A percentile compares a stretch with the other conserved stretches of the same genome.
These are phyloP conservation scores for Hyposmocoma kahamanoa DNA, from an alignment of 1,140 invertebrate species.

Conservation along the genomic window DNA sequence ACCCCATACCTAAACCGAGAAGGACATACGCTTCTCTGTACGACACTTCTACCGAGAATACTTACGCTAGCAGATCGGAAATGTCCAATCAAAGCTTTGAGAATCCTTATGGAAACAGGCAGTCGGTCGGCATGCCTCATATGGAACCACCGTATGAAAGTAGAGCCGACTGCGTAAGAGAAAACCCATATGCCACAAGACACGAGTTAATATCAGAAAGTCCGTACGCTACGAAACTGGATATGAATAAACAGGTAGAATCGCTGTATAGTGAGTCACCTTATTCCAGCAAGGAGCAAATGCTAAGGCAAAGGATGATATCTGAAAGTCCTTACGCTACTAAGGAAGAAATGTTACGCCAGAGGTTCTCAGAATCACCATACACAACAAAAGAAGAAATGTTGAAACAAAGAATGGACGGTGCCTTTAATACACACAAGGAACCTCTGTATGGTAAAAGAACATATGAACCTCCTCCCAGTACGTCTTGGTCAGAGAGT, in stretches of 20 bases:
- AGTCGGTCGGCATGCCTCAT: constrained; percentile 49
- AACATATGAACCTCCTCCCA: constrained; percentile 59
- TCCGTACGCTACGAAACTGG: constrained; percentile 56
- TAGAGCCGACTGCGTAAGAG: constrained; percentile 22
- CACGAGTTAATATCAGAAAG: constrained; percentile 44
- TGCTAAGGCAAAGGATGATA: constrained; percentile 54
- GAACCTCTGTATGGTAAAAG: constrained; percentile 59
- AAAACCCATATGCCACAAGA: constrained; percentile 23
- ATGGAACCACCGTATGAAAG: constrained; percentile 50
- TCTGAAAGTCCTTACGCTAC: constrained; percentile 65
- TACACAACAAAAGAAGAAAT: constrained; percentile 67
- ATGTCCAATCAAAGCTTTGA: constrained; percentile 57
- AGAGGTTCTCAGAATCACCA: constrained; percentile 66
- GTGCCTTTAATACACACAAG: constrained; percentile 34
- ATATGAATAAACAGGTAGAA: constrained; percentile 44
- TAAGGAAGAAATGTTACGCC: constrained; percentile 67
- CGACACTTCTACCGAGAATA: constrained; percentile 60
- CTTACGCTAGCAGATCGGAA: constrained; percentile 59
- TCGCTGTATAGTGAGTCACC: constrained; percentile 54
- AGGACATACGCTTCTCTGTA: constrained; percentile 64
- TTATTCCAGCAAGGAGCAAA: constrained; percentile 69
- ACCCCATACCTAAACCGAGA: constrained; percentile 67
- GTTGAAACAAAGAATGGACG: constrained; percentile 62
- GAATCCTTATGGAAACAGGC: constrained; percentile 53
- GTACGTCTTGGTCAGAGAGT: constrained; percentile 56